Percentiles rank a stretch among this genome's conserved stretches.
Evolutionary conservation across 2,888 invertebrate species (phyloP).

Genomic region (Heliconius ethilla): DNA sequence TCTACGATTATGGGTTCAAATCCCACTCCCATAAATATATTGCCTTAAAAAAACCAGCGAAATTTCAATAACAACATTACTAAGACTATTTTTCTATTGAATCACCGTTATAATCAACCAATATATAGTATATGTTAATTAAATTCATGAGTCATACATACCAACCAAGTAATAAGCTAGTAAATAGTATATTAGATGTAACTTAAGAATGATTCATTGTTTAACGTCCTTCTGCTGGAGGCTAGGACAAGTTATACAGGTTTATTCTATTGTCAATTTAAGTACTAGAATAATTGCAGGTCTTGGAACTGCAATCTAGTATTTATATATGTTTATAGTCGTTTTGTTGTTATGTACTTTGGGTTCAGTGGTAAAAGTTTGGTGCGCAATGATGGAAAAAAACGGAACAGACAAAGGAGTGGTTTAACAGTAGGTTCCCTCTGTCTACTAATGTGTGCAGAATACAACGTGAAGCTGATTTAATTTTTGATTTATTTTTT

Average conservation of each 20-base stretch:
- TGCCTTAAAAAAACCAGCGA: no score
- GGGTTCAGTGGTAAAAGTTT: not conserved
- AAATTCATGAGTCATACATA: slow-evolving; percentile 18
- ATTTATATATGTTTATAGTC: not conserved
- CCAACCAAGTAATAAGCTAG: not conserved
- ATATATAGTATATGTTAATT: slow-evolving; percentile 17
- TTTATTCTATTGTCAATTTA: slow-evolving; percentile 11
- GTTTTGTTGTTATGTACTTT: not conserved
- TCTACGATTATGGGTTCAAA: not conserved
- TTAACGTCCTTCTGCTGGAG: slow-evolving; percentile 29
- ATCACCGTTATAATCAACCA: not conserved
- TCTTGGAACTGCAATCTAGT: not conserved
- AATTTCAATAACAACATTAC: not conserved
- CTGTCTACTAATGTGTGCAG: no score
- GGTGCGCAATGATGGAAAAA: no score
- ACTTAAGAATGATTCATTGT: slow-evolving; percentile 35
- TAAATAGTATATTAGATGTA: slow-evolving; percentile 21
- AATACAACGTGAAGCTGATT: no score
- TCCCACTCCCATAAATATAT: not conserved
- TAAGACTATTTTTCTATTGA: slow-evolving; percentile 6
- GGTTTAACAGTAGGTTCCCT: no score
- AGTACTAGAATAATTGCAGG: slow-evolving; percentile 3
- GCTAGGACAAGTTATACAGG: slow-evolving; percentile 27
- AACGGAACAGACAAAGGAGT: no score
- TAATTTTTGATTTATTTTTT: no score